These are phyloP conservation scores for Gorsachius goisagi DNA, from an alignment of 2,113 vertebrate species.

Conservation along the genomic window DNA sequence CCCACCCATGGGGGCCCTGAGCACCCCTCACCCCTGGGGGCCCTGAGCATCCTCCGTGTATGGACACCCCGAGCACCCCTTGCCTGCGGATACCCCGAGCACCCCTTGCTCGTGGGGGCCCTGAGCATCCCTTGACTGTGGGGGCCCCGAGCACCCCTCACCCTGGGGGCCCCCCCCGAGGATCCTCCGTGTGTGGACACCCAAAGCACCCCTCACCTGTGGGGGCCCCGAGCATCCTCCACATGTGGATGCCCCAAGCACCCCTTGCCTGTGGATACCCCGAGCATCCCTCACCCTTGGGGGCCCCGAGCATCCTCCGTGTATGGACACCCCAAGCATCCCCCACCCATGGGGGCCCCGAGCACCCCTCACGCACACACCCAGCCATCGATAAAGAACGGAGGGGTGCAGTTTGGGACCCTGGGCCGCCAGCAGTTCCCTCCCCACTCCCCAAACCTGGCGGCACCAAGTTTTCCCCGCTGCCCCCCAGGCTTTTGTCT, in stretches of 20 bases:
- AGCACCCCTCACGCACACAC: rapidly evolving
- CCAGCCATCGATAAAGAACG: not conserved
- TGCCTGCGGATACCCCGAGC: not conserved
- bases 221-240: not conserved
- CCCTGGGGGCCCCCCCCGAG: too few relatives aligned
- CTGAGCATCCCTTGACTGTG: rapidly evolving
- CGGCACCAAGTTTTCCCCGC: slow-evolving; percentile 12
- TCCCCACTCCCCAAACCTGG: not conserved
- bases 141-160: not conserved
- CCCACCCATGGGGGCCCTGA: not conserved
- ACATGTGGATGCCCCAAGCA: rapidly evolving
- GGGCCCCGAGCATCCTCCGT: not conserved
- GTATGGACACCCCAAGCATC: rapidly evolving
- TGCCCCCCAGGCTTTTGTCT: slow-evolving; percentile 69
- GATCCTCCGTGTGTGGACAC: too few relatives aligned
- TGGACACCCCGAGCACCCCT: not conserved
- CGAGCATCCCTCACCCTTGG: not conserved
- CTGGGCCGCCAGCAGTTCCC: not conserved
- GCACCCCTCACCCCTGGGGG: not conserved
- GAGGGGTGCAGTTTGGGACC: rapidly evolving
- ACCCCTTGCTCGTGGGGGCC: not conserved
- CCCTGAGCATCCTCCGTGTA: rapidly evolving
- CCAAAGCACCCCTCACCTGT: not conserved
- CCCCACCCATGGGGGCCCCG: not conserved
- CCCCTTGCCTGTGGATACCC: not conserved